phyloP scores from a whole-genome alignment of 1,140 invertebrate species.

The Eciton burchellii region DNA sequence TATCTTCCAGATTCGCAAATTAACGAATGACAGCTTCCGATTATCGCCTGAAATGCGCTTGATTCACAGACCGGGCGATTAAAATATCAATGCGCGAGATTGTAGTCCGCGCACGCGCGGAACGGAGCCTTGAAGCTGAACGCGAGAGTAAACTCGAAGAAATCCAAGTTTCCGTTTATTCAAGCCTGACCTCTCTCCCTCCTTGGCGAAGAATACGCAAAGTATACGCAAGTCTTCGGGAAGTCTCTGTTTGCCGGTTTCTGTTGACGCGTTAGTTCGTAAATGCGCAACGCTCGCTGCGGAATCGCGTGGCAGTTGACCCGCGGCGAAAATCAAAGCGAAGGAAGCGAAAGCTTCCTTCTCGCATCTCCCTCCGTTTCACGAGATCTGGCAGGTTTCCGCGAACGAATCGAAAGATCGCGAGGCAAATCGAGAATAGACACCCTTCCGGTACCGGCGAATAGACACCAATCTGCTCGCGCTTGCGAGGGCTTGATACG shows the following conservation, averaged over 20 bases:
- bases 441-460: not conserved
- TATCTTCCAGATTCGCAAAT: not conserved
- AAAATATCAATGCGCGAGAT: slow-evolving; percentile 46
- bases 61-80: slow-evolving; percentile 23
- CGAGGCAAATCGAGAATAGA: not conserved
- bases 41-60: slow-evolving; percentile 16
- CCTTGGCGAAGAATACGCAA: slow-evolving; percentile 44
- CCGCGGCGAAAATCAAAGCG: not conserved
- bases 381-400: too few species aligned
- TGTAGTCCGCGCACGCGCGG: slow-evolving; percentile 6
- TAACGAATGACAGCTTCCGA: slow-evolving; percentile 10
- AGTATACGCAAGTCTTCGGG: not conserved
- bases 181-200: slow-evolving; percentile 3
- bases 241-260: slow-evolving; percentile 46
- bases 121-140: slow-evolving; percentile 22
- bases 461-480: too few species aligned
- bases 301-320: slow-evolving; percentile 18
- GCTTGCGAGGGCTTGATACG: not conserved
- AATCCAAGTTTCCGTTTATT: slow-evolving; percentile 63
- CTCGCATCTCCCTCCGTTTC: too few species aligned
- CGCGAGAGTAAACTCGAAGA: slow-evolving; percentile 46
- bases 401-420: not conserved
- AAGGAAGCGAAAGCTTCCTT: slow-evolving; percentile 19
- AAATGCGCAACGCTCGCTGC: slow-evolving; percentile 40
- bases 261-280: slow-evolving; percentile 61